These are phyloP conservation scores for Cryptophagus acutangulus DNA, from an alignment of 2,888 invertebrate genomes.

Conservation along the genomic window DNA sequence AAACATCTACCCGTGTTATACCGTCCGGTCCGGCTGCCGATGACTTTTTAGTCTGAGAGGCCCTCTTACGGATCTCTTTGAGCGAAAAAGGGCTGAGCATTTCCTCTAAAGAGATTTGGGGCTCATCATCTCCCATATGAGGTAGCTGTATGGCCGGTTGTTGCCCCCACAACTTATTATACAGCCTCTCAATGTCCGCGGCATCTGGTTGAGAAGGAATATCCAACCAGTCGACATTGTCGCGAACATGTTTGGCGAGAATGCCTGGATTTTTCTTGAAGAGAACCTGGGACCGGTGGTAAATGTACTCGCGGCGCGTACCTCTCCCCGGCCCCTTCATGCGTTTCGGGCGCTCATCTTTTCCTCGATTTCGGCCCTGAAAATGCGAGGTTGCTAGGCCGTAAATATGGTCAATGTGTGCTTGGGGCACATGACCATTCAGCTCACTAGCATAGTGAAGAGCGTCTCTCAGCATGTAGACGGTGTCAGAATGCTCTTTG, in stretches of 20 bases:
- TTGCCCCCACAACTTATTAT: conserved; percentile 30
- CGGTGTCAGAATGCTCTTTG: no score
- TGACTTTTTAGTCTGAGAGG: conserved; percentile 20
- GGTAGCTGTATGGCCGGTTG: conserved; percentile 24
- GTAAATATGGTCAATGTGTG: conserved; percentile 17
- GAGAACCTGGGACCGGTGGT: conserved; percentile 34
- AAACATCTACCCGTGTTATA: conserved; percentile 19
- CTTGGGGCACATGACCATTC: conserved; percentile 14
- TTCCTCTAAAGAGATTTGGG: conserved; percentile 3
- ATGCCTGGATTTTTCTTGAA: conserved; percentile 32
- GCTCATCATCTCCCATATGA: conserved; percentile 13
- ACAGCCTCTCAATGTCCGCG: conserved; percentile 23
- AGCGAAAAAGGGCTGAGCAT: conserved; percentile 15
- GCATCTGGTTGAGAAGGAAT: conserved; percentile 2
- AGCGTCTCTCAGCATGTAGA: conserved; percentile 15
- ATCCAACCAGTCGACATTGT: conserved; percentile 23
- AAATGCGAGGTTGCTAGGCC: conserved; percentile 7
- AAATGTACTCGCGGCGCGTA: conserved; percentile 24
- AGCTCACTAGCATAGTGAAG: conserved; percentile 10
- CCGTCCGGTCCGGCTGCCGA: conserved; percentile 31
- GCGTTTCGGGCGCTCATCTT: conserved; percentile 16
- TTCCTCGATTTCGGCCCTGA: conserved; percentile 6
- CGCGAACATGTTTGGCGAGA: conserved; percentile 30
- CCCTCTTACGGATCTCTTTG: no score
- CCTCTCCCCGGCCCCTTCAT: conserved; percentile 12